phyloP scores from a whole-genome alignment of 2,797 vertebrate species.

The Sebastes diploproa region DNA sequence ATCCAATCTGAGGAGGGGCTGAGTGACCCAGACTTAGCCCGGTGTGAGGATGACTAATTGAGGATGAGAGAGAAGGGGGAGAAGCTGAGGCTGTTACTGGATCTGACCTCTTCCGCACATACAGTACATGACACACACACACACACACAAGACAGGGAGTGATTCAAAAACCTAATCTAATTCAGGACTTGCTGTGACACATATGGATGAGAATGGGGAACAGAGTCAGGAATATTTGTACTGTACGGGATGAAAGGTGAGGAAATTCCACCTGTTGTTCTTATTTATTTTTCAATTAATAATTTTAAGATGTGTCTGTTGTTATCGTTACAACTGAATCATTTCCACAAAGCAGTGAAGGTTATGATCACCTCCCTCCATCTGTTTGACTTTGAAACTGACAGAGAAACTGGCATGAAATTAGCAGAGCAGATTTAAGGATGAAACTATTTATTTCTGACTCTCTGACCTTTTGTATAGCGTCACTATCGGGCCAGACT shows the following conservation, averaged over 20 bases:
- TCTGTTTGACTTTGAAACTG: slow-evolving; percentile 11
- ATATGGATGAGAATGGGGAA: slow-evolving; percentile 25
- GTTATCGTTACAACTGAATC: background rate
- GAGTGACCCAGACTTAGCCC: slow-evolving; percentile 53
- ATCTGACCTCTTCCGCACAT: slow-evolving; percentile 52
- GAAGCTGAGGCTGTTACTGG: slow-evolving; percentile 40
- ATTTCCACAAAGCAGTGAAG: background rate
- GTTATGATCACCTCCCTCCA: slow-evolving; percentile 1
- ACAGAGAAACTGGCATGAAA: background rate
- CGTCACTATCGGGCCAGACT: background rate
- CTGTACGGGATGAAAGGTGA: background rate
- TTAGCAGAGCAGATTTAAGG: background rate
- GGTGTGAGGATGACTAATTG: slow-evolving; percentile 54
- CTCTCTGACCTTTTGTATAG: background rate
- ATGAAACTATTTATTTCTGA: background rate
- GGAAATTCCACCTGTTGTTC: background rate
- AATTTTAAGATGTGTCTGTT: background rate
- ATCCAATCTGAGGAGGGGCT: slow-evolving; percentile 28
- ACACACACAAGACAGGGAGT: slow-evolving; percentile 14
- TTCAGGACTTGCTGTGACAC: slow-evolving; percentile 47
- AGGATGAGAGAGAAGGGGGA: slow-evolving; percentile 17
- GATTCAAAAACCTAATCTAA: slow-evolving; percentile 46
- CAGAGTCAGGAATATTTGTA: slow-evolving; percentile 15
- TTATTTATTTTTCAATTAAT: background rate
- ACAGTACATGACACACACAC: slow-evolving; percentile 43